A percentile compares a stretch with the other conserved stretches of the same genome.
Evolutionary conservation across 53 echinoderm and acorn worm genomes (phyloP).

Genomic region (Holothuria scabra): DNA sequence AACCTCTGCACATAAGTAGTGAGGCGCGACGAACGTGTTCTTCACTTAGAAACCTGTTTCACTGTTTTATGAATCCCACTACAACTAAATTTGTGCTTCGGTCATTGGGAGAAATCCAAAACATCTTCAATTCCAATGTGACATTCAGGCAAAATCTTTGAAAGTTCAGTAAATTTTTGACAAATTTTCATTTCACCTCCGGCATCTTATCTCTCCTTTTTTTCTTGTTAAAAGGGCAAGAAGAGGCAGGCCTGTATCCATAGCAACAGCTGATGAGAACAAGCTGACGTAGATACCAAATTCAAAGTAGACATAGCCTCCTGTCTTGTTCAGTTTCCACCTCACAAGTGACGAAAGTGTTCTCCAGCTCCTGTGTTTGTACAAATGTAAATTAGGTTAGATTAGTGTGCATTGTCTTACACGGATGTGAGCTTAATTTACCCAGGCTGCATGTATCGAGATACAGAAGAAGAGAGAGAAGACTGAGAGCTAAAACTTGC

Average conservation of each 20-base stretch:
- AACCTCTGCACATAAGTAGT: no score
- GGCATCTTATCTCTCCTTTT: conserved; percentile 8
- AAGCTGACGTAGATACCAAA: conserved; percentile 44
- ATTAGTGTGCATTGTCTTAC: conserved; percentile 47
- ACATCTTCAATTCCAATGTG: not conserved
- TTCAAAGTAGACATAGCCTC: conserved; percentile 12
- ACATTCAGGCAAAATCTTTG: conserved; percentile 22
- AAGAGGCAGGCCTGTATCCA: conserved; percentile 44
- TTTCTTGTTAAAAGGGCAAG: conserved; percentile 30
- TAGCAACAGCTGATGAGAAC: conserved; percentile 34
- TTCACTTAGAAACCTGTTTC: no score
- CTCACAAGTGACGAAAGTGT: no score
- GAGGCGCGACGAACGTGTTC: no score
- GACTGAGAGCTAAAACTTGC: not conserved
- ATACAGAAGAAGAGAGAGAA: not conserved
- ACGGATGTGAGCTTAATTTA: conserved; percentile 21
- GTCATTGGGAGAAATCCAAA: not conserved
- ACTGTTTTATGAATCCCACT: not conserved
- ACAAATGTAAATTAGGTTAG: conserved; percentile 47
- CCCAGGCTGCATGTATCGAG: conserved; percentile 37
- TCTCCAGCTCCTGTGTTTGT: conserved; percentile 29
- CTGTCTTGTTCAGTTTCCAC: not conserved
- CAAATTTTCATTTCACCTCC: conserved; percentile 38
- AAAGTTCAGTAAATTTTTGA: conserved; percentile 22
- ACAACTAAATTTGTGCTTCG: not conserved